A percentile compares a stretch with the other conserved stretches of the same genome.
Conservation (phyloP, 2,888 invertebrate species). For the Sphaeridia pumilis region DNA sequence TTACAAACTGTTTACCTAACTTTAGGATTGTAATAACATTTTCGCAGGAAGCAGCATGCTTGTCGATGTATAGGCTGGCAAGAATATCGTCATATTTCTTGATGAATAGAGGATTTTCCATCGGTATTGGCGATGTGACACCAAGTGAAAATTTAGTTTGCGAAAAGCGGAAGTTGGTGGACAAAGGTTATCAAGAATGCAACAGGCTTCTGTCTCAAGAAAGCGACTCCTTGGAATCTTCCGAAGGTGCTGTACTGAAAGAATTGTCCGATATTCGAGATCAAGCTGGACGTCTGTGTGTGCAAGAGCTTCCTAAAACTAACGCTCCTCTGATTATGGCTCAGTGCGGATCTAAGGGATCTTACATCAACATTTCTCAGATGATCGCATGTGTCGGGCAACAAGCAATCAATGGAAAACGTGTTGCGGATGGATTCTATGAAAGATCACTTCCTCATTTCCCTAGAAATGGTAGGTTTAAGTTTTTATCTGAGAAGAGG, state of each 20-base stretch:
- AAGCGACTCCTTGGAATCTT: constrained; percentile 53
- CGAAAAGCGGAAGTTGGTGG: constrained; percentile 67
- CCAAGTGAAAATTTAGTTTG: constrained; percentile 71
- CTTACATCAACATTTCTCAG: constrained; percentile 98
- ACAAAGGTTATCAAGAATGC: constrained; percentile 29
- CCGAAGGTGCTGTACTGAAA: constrained; percentile 82
- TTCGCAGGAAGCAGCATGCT: constrained; percentile 56
- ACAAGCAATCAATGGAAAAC: constrained; percentile 92
- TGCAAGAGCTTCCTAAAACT: constrained; percentile 71
- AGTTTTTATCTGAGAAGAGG: too few species aligned
- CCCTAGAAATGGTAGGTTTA: constrained; percentile 66
- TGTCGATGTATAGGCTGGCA: constrained; percentile 84
- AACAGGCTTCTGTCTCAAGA: constrained; percentile 27
- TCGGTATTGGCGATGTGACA: constrained; percentile 76
- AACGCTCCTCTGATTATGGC: constrained; percentile 98
- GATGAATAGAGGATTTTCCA: constrained; percentile 89
- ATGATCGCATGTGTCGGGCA: constrained; percentile 99
- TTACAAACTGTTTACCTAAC: too few species aligned
- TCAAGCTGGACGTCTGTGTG: constrained; percentile 89
- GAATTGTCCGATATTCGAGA: constrained; percentile 92
- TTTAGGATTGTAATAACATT: background rate
- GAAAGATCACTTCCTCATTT: constrained; percentile 91
- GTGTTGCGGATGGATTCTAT: constrained; percentile 95
- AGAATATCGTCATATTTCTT: constrained; percentile 74
- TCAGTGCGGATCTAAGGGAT: constrained; percentile 93